These are phyloP conservation scores for Morinoia aosen DNA, from an alignment of 2,888 invertebrate genomes.

Conservation along the genomic window DNA sequence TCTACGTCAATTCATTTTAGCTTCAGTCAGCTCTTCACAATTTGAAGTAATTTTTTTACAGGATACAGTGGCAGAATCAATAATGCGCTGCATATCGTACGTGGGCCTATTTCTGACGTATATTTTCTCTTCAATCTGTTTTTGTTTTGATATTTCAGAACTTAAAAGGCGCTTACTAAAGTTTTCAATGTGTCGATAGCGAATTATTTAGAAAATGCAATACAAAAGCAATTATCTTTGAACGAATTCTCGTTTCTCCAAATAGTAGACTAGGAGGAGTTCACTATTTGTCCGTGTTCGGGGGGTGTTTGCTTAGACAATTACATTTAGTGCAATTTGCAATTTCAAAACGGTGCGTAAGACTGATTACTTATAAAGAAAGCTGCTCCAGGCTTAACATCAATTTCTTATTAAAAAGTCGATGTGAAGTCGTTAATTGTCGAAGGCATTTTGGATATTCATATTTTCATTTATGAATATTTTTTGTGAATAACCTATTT, in stretches of 20 bases:
- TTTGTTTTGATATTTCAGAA: neutral
- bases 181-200: neutral
- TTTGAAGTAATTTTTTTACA: neutral
- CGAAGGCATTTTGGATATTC: too few relatives aligned
- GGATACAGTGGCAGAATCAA: neutral
- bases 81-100: neutral
- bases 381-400: neutral
- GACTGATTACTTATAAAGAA: neutral
- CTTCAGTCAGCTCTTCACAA: neutral
- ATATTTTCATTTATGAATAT: too few relatives aligned
- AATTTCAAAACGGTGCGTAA: neutral
- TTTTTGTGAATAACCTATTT: too few relatives aligned
- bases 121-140: neutral
- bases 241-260: neutral
- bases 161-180: neutral
- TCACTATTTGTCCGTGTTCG: neutral
- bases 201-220: neutral
- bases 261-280: neutral
- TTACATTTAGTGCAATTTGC: neutral
- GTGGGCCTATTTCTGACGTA: neutral
- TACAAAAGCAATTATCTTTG: neutral
- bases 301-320: neutral
- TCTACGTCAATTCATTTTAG: too few relatives aligned
- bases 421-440: too few relatives aligned
- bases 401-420: neutral